These are phyloP conservation scores for Sciurus vulgaris DNA, from an alignment of 2,797 vertebrate genomes.

Conservation along the genomic window DNA sequence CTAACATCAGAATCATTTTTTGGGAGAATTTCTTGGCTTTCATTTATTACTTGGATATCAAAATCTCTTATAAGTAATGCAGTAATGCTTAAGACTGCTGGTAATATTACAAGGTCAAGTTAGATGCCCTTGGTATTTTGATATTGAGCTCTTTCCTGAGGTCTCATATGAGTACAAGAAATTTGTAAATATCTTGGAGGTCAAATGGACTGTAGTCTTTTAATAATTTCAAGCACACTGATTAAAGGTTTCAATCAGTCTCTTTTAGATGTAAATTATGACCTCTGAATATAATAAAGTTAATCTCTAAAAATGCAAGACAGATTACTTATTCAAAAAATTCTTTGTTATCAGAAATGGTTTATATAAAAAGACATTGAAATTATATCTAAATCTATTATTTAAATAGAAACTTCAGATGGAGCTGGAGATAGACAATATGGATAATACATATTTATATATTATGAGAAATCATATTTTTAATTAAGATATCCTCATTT, in stretches of 20 bases:
- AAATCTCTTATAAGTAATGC: background rate
- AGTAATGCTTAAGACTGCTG: background rate
- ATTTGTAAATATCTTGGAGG: conserved; percentile 25
- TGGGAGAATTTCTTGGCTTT: background rate
- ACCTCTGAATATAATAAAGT: background rate
- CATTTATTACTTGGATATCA: background rate
- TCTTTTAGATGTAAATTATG: conserved; percentile 34
- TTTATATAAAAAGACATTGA: conserved; percentile 37
- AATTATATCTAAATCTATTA: conserved; percentile 16
- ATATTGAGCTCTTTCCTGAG: background rate
- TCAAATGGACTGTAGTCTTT: background rate
- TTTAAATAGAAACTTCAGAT: conserved; percentile 19
- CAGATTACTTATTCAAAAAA: background rate
- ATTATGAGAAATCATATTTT: background rate
- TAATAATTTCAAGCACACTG: conserved; percentile 22
- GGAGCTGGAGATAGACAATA: background rate
- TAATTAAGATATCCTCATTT: background rate
- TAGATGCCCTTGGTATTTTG: conserved; percentile 13
- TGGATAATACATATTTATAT: background rate
- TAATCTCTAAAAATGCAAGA: background rate
- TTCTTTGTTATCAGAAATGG: conserved; percentile 1
- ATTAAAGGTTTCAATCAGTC: conserved; percentile 44
- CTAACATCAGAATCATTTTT: background rate
- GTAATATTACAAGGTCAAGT: background rate
- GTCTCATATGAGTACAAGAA: background rate